Percentiles rank a stretch among this genome's conserved stretches.
phyloP scores from a whole-genome alignment of 2,888 invertebrate genomes.

The Nudaria mundana region DNA sequence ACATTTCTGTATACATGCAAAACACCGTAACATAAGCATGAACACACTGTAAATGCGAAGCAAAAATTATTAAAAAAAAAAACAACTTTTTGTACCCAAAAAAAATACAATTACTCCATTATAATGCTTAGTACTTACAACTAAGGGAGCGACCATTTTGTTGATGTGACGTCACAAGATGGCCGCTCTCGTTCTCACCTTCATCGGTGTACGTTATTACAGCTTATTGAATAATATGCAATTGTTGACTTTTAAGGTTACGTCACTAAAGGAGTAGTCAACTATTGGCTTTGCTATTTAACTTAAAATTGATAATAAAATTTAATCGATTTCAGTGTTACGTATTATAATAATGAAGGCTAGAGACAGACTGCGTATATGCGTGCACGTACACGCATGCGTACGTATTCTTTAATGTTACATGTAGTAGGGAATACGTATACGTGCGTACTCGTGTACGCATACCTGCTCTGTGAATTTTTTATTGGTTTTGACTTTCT shows the following conservation, averaged over 20 bases:
- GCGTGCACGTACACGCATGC: no score
- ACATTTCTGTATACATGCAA: constrained; percentile 76
- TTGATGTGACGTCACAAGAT: constrained; percentile 53
- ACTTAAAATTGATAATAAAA: no score
- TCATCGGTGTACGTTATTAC: constrained; percentile 43
- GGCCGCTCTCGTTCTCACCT: constrained; percentile 60
- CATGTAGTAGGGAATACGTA: no score
- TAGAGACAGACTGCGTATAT: no score
- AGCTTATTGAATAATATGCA: constrained; percentile 43
- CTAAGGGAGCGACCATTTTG: constrained; percentile 70
- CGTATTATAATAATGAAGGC: no score
- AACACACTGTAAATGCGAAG: constrained; percentile 79
- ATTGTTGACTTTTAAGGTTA: constrained; percentile 19
- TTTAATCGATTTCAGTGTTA: not conserved
- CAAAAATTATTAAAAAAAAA: constrained; percentile 56
- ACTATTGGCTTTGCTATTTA: constrained; percentile 19
- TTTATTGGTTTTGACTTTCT: no score
- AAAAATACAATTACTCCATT: constrained; percentile 56
- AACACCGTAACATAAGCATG: constrained; percentile 78
- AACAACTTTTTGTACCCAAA: constrained; percentile 72
- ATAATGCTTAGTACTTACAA: constrained; percentile 69
- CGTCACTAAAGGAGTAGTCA: not conserved
- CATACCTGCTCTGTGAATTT: no score
- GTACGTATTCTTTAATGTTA: no score
- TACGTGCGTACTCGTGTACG: no score